Base-by-base conservation (phyloP, 1,140 invertebrate genomes). In the Hermetia illucens region DNA sequence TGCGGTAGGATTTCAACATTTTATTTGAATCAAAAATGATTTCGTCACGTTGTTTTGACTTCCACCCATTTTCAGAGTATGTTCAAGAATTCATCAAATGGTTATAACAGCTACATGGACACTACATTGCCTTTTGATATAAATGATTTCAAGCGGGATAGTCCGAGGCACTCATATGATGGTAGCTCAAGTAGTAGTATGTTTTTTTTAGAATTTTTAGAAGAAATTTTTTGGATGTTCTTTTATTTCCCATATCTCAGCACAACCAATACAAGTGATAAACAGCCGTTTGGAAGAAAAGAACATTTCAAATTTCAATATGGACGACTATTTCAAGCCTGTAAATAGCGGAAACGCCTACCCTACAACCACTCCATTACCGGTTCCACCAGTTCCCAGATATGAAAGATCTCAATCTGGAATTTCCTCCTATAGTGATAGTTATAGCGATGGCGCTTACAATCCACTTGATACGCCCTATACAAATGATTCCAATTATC, bases 91-190 rank as follows among this genome's bases (percentile, higher is more conserved):
- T 36, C 42, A 18, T 40, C 55, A 0, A 60, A 58, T 42, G 55
- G 58, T 4, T 60, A 57, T 19, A 44, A 49, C 19, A 52, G 58
- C 13, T 60, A 57, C 38, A 45, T 57, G 35, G 55, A 60, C 36
- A 46, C 45, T 13, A 53, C 53, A 21, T 44, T 61, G 21, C 58
- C 58, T 9, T 61, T 61, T 40, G 55, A 61, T 32, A 58, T 61
- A 20, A 61, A 61, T 31, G 58, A 61, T 39, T 61, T 61, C 21
- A 58, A 59, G 43, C 33, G 48, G 8, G 34, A 39, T 19, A 42
- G 15, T 32, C n/a, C 40, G 24, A 40, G 19, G 19, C 19, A 13
- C 13, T 27, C 24, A 9, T 27, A 4, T 5, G 31, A 32, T 32
- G 16, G 16, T 32, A 8, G 6, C 9, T 18, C 19, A 25, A 37